Evolutionary conservation across 2,888 invertebrate species (phyloP), one percentile per base, ranked within the genome.

Genomic region (Boloria euphrosyne): DNA sequence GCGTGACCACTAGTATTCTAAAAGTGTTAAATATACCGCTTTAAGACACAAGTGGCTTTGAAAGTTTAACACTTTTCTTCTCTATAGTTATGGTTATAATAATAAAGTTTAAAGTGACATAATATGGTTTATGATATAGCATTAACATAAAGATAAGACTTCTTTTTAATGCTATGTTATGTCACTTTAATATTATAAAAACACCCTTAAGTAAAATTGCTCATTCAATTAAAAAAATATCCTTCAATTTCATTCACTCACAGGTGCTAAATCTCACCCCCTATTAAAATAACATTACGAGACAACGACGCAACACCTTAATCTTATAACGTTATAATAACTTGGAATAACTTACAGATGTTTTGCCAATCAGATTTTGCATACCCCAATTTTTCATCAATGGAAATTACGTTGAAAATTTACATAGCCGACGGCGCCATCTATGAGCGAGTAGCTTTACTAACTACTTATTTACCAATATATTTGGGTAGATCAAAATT

Each of bases 371-470:
- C 89, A 85, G 84, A 88, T 86, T 84, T 81, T 57, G 57, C 73
- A 75, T 66, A 70, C 87, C 87, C 85, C 86, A 87, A 86, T 90
- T 90, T 91, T 90, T 90, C 90, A 87, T 87, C 83, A 83, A 78
- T 79, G 80, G 79, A 89, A 87, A 90, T 89, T 88, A 87, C 84
- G 86, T 85, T 81, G 80, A 81, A 82, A 86, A 90, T 91, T 91
- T 90, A 87, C 90, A 91, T 90, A 72, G 89, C 90, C 88, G 75
- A 67, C 76, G 83, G 89, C 90, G 89, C 88, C 90, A 90, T 89
- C 91, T 90, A 85, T 84, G 83, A 82, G 74, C 75, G 80, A 81
- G 78, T 76, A 78, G 78, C 76, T 73, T 75, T 76, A 83, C 79
- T 79, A 76, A 72, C 27, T 18, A 44, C 50, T 10, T 59, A 22